Evolutionary conservation across 2,113 vertebrate genomes (phyloP).

Genomic region (Hiodon alosoides): DNA sequence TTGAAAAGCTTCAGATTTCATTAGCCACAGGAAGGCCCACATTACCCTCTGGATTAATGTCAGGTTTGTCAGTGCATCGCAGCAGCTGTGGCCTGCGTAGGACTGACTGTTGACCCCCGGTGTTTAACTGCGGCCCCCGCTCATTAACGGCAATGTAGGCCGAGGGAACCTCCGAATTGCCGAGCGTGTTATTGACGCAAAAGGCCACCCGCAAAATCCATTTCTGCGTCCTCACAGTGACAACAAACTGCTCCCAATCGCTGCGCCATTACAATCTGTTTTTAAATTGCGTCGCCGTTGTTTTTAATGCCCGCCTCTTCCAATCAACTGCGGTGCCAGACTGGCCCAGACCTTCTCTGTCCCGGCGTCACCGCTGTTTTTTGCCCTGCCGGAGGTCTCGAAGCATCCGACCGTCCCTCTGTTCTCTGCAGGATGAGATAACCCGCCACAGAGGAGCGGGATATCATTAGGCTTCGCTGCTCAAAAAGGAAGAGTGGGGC

Average conservation of each 20-base stretch:
- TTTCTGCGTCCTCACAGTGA: not conserved
- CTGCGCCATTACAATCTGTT: conserved; percentile 18
- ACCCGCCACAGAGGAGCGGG: conserved; percentile 38
- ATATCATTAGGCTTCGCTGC: conserved; percentile 52
- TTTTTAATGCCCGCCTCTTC: conserved; percentile 44
- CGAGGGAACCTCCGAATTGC: conserved; percentile 47
- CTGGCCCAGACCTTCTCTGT: conserved; percentile 19
- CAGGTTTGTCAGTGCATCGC: conserved; percentile 52
- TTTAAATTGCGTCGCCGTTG: conserved; percentile 37
- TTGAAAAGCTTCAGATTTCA: conserved; percentile 70
- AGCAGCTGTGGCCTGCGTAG: conserved; percentile 47
- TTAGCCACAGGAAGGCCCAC: conserved; percentile 67
- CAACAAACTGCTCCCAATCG: not conserved
- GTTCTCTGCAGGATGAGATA: conserved; percentile 54
- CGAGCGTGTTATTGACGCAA: conserved; percentile 46
- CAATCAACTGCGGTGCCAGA: conserved; percentile 28
- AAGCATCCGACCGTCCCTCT: conserved; percentile 28
- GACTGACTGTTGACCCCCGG: conserved; percentile 50
- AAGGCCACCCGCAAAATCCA: conserved; percentile 9
- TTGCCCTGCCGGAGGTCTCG: not conserved
- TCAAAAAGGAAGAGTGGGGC: conserved; percentile 48
- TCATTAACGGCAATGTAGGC: conserved; percentile 56
- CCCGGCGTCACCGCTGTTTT: not conserved
- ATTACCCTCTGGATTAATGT: conserved; percentile 73
- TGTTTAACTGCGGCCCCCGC: conserved; percentile 52